These are phyloP conservation scores for Grallaria varia DNA, from an alignment of 2,113 vertebrate species.

Conservation along the genomic window DNA sequence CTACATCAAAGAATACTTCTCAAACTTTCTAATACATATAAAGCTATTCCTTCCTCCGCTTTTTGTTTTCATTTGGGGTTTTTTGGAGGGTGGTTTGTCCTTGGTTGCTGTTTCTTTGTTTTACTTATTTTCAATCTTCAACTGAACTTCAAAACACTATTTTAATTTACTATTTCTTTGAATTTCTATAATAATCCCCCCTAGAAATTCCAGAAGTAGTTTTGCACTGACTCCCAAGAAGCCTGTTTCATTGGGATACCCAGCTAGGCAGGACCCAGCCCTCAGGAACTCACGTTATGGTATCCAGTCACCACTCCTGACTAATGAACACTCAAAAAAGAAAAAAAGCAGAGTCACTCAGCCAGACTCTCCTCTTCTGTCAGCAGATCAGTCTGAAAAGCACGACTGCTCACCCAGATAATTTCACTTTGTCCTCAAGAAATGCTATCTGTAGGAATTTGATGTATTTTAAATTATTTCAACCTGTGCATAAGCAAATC, in stretches of 20 bases:
- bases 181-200: not conserved
- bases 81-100: not conserved
- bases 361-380: not conserved
- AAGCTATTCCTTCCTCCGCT: not conserved
- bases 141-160: not conserved
- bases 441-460: not conserved
- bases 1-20: not conserved
- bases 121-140: not conserved
- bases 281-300: accelerated
- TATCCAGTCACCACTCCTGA: not conserved
- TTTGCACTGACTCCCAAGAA: not conserved
- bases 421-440: not conserved
- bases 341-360: not conserved
- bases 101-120: too few relatives aligned
- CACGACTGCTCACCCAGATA: not conserved
- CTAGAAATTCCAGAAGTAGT: not conserved
- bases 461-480: not conserved
- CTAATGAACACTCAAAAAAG: not conserved
- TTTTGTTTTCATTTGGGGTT: not conserved
- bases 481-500: not conserved
- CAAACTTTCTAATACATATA: not conserved
- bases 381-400: not conserved
- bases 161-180: not conserved
- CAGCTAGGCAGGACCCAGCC: not conserved
- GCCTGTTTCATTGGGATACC: not conserved